These are phyloP conservation scores for Heliopora coerulea DNA, from an alignment of 92 coral and sea anemone genomes.

Conservation along the genomic window DNA sequence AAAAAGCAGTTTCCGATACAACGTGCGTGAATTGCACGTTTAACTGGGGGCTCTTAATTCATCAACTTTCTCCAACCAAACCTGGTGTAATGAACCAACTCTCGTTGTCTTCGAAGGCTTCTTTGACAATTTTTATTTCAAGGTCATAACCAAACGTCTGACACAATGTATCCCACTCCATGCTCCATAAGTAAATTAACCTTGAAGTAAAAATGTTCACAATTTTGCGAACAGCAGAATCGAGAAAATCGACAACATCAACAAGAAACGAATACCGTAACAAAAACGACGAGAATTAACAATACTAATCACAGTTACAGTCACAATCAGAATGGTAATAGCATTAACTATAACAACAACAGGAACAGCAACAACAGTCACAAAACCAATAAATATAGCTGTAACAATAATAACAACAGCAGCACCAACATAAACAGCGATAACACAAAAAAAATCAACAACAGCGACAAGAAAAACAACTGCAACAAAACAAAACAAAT, in stretches of 20 bases:
- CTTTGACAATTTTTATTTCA: slow-evolving; percentile 72
- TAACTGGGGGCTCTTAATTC: no score
- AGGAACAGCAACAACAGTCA: background rate
- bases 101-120: slow-evolving; percentile 51
- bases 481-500: background rate
- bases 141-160: slow-evolving; percentile 63
- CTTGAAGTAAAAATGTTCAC: slow-evolving; percentile 33
- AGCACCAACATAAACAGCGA: no score
- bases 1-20: no score
- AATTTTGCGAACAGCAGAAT: no score
- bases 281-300: no score
- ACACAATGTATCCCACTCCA: slow-evolving; percentile 78
- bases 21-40: no score
- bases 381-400: no score
- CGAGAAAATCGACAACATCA: background rate
- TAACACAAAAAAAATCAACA: no score
- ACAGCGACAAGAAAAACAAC: background rate
- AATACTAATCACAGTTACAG: background rate
- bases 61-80: no score
- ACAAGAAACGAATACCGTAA: background rate
- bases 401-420: no score
- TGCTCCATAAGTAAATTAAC: slow-evolving; percentile 63
- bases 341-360: background rate
- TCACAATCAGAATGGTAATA: background rate
- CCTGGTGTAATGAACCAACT: slow-evolving; percentile 71